Evolutionary conservation across 2,797 vertebrate species (phyloP).

Genomic region (Aphelocoma californica): DNA sequence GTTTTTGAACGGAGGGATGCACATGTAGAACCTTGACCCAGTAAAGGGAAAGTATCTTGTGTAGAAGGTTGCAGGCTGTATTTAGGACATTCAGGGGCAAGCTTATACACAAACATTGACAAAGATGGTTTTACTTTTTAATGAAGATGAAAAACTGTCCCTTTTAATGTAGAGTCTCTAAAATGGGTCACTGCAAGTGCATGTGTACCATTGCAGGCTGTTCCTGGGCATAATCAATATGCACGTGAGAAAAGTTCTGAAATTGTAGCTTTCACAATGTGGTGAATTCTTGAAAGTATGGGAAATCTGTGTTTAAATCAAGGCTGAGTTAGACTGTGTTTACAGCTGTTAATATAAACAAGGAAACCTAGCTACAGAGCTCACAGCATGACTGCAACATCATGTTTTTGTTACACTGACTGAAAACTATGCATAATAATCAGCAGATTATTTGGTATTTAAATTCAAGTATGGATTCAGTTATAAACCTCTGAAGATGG

Average conservation of each 20-base stretch:
- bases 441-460: conserved; percentile 77
- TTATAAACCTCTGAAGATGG: conserved; percentile 68
- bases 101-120: neutral
- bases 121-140: conserved; percentile 3
- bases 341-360: conserved; percentile 80
- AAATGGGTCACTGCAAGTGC: neutral
- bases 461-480: conserved; percentile 74
- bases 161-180: neutral
- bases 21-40: neutral
- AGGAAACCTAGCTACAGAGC: conserved; percentile 70
- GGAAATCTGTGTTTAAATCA: conserved; percentile 71
- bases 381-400: conserved; percentile 75
- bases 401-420: conserved; percentile 78
- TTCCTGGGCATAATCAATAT: conserved; percentile 30
- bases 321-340: conserved; percentile 71
- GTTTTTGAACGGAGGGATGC: neutral
- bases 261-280: conserved; percentile 42
- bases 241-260: conserved; percentile 52
- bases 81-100: neutral
- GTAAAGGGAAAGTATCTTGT: neutral
- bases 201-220: neutral
- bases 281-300: conserved; percentile 62
- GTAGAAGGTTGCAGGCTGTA: neutral
- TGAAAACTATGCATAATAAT: conserved; percentile 81
- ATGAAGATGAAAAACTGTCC: neutral